phyloP scores from a whole-genome alignment of 2,888 invertebrate genomes.

The Panzeria rudis region DNA sequence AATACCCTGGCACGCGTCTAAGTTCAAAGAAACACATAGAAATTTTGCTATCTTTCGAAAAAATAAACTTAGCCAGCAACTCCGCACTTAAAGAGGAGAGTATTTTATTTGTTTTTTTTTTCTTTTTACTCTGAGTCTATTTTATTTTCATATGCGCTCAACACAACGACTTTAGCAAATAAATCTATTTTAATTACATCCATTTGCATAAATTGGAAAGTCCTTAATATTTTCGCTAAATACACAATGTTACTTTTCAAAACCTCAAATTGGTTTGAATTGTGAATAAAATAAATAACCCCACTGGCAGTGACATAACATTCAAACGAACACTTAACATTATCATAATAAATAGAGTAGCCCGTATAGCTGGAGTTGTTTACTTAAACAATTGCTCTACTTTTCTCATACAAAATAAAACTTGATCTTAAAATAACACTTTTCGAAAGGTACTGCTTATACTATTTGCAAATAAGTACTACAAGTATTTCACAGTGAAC shows the following conservation, averaged over 20 bases:
- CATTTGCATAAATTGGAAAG: slow-evolving; percentile 51
- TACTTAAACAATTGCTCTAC: slow-evolving; percentile 46
- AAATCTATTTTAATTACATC: slow-evolving; percentile 24
- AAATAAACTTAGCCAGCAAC: too few relatives aligned
- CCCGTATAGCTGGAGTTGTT: not conserved
- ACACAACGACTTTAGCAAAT: not conserved
- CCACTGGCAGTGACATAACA: slow-evolving; percentile 31
- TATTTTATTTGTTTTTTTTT: too few relatives aligned
- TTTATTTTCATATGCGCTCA: not conserved
- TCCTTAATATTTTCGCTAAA: slow-evolving; percentile 21
- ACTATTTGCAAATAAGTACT: slow-evolving; percentile 6
- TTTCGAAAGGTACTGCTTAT: slow-evolving; percentile 50
- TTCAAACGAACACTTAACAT: slow-evolving; percentile 2
- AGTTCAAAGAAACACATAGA: too few relatives aligned
- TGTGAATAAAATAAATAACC: slow-evolving; percentile 42
- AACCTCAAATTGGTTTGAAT: slow-evolving; percentile 20
- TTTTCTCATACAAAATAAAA: slow-evolving; percentile 39
- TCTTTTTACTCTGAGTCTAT: too few relatives aligned
- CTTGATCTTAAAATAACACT: slow-evolving; percentile 36
- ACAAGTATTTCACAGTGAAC: slow-evolving; percentile 37
- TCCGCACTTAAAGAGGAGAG: too few relatives aligned
- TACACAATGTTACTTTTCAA: slow-evolving; percentile 2
- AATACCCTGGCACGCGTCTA: too few relatives aligned
- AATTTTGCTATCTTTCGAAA: too few relatives aligned
- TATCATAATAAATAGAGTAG: not conserved